These are phyloP conservation scores for Neotragus pygmaeus DNA, from an alignment of 2,113 vertebrate species.

Conservation along the genomic window DNA sequence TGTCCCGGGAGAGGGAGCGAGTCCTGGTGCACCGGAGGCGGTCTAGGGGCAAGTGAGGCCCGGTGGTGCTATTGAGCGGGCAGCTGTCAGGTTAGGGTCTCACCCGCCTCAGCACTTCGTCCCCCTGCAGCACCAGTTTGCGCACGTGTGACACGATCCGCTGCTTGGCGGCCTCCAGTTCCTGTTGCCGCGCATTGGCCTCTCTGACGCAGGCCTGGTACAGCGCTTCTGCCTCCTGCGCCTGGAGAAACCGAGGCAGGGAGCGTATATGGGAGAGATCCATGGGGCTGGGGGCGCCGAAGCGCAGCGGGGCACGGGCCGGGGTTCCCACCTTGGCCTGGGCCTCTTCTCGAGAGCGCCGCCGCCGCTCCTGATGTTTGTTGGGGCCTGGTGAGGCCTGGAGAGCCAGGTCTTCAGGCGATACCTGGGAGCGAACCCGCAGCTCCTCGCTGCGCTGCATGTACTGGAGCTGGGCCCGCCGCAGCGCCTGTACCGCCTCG, in stretches of 20 bases:
- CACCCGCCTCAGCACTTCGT: conserved; percentile 91
- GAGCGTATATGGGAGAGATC: not conserved
- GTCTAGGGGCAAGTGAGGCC: not conserved
- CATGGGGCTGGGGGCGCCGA: rapidly evolving
- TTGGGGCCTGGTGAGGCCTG: conserved; percentile 44
- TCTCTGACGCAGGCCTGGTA: conserved; percentile 85
- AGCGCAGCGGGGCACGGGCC: rapidly evolving
- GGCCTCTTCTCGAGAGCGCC: conserved; percentile 90
- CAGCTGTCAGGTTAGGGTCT: not conserved
- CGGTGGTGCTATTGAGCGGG: not conserved
- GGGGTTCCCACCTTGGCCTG: conserved; percentile 82
- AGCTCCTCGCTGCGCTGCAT: conserved; percentile 90
- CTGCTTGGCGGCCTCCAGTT: conserved; percentile 86
- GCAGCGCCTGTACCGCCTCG: conserved; percentile 82
- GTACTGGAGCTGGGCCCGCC: conserved; percentile 90
- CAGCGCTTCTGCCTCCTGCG: conserved; percentile 80
- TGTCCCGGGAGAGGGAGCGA: not conserved
- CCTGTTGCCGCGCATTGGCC: conserved; percentile 83
- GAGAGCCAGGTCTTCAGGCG: conserved; percentile 49
- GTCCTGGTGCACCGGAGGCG: not conserved
- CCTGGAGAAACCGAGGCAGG: conserved; percentile 72
- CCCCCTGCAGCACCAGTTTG: conserved; percentile 93
- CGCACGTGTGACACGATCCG: conserved; percentile 88
- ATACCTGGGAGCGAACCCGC: conserved; percentile 65
- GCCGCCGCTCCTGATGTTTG: conserved; percentile 91